A percentile compares a stretch with the other conserved stretches of the same genome.
These are phyloP conservation scores for Cotesia chilonis DNA, from an alignment of 1,140 invertebrate genomes.

Conservation along the genomic window DNA sequence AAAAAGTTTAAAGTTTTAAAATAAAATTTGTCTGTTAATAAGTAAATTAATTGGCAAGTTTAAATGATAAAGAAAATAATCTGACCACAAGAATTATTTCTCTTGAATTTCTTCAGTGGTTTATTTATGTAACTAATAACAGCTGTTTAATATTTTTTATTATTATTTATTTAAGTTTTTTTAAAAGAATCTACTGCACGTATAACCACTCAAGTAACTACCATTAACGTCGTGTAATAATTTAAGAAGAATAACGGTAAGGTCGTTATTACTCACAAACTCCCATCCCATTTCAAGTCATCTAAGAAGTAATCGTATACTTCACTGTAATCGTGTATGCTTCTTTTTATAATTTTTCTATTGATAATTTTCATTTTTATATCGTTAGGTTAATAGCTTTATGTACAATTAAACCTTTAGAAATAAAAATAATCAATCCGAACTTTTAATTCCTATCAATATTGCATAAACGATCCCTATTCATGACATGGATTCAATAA, in stretches of 20 bases:
- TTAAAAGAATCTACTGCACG: constrained; percentile 12
- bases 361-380: background rate
- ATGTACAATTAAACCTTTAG: background rate
- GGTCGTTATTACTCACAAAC: constrained; percentile 24
- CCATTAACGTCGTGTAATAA: constrained; percentile 13
- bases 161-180: constrained; percentile 1
- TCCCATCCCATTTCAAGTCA: constrained; percentile 14
- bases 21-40: background rate
- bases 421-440: no score
- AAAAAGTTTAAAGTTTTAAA: background rate
- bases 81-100: constrained; percentile 17
- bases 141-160: background rate
- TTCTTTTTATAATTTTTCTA: background rate
- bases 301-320: constrained; percentile 12
- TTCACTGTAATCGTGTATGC: background rate
- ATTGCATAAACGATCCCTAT: no score
- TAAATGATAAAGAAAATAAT: constrained; percentile 17
- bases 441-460: no score
- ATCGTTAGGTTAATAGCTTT: background rate
- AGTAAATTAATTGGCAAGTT: constrained; percentile 16
- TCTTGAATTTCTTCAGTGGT: background rate
- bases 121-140: constrained; percentile 20
- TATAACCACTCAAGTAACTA: constrained; percentile 20
- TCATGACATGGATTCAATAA: no score
- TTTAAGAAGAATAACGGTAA: constrained; percentile 26